These are phyloP conservation scores for Adelognathus sp. DNA, from an alignment of 2,888 invertebrate species.

Conservation along the genomic window DNA sequence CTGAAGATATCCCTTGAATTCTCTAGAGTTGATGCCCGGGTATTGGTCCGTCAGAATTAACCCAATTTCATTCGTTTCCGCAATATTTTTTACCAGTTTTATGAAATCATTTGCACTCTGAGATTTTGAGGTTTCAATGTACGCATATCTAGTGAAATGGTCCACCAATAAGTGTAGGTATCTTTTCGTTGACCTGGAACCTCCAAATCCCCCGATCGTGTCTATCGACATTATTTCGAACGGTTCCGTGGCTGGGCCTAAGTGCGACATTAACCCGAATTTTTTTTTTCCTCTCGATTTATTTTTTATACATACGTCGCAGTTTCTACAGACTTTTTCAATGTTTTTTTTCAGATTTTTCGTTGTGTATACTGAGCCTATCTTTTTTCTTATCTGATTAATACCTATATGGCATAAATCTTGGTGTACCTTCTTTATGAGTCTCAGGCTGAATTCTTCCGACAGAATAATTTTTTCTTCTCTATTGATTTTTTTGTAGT, in stretches of 20 bases:
- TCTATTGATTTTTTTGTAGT: conserved; percentile 48
- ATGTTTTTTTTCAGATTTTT: conserved; percentile 58
- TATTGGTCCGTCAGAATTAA: conserved; percentile 64
- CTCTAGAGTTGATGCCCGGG: conserved; percentile 61
- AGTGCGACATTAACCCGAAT: conserved; percentile 64
- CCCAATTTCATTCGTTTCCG: conserved; percentile 45
- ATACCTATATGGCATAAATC: conserved; percentile 24
- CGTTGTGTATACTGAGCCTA: conserved; percentile 45
- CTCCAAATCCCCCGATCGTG: conserved; percentile 69
- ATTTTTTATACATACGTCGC: conserved; percentile 68
- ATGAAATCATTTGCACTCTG: conserved; percentile 65
- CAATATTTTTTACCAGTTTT: conserved; percentile 52
- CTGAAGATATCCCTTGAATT: conserved; percentile 61
- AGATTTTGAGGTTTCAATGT: conserved; percentile 63
- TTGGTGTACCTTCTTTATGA: conserved; percentile 50
- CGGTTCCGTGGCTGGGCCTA: conserved; percentile 67
- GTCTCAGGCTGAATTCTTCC: conserved; percentile 49
- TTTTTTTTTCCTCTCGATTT: conserved; percentile 66
- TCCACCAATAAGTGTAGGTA: conserved; percentile 67
- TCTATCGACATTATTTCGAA: conserved; percentile 70
- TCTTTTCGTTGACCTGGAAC: conserved; percentile 66
- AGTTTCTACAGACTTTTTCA: conserved; percentile 56
- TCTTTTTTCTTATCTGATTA: conserved; percentile 55
- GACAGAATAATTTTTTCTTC: conserved; percentile 55
- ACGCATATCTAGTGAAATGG: conserved; percentile 67